Percentiles rank a stretch among this genome's conserved stretches.
phyloP scores from a whole-genome alignment of 2,113 vertebrate species.

The Coracopsis vasa region DNA sequence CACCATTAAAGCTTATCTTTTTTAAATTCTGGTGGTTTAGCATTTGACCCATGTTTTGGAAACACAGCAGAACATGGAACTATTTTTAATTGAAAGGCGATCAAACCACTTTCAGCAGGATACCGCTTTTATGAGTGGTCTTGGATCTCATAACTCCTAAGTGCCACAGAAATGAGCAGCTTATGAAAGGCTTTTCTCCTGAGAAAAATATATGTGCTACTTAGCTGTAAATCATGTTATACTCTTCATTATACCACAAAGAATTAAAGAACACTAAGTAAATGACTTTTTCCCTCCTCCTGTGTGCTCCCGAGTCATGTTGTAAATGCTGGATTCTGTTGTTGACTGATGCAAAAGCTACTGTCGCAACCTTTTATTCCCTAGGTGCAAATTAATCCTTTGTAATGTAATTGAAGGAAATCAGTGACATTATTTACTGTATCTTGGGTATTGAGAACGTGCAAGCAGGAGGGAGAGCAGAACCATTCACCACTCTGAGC shows the following conservation, averaged over 20 bases:
- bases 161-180: constrained; percentile 26
- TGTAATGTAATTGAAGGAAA: constrained; percentile 63
- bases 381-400: constrained; percentile 56
- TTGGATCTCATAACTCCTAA: constrained; percentile 41
- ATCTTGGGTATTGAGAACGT: constrained; percentile 13
- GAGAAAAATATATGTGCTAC: constrained; percentile 47
- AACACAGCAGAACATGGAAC: not conserved
- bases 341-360: constrained; percentile 67
- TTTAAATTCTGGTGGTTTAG: not conserved
- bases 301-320: constrained; percentile 36
- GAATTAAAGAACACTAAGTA: constrained; percentile 60
- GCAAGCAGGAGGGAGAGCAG: not conserved
- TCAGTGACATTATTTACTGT: constrained; percentile 60
- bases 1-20: not conserved
- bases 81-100: not conserved
- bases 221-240: constrained; percentile 54
- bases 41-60: not conserved
- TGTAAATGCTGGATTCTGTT: constrained; percentile 53
- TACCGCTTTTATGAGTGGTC: not conserved
- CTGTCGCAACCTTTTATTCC: constrained; percentile 62
- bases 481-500: not conserved
- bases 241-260: constrained; percentile 53
- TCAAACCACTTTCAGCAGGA: constrained; percentile 20
- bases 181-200: constrained; percentile 62
- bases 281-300: constrained; percentile 23